phyloP scores from a whole-genome alignment of 2,113 vertebrate genomes.

The Xenus cinereus region DNA sequence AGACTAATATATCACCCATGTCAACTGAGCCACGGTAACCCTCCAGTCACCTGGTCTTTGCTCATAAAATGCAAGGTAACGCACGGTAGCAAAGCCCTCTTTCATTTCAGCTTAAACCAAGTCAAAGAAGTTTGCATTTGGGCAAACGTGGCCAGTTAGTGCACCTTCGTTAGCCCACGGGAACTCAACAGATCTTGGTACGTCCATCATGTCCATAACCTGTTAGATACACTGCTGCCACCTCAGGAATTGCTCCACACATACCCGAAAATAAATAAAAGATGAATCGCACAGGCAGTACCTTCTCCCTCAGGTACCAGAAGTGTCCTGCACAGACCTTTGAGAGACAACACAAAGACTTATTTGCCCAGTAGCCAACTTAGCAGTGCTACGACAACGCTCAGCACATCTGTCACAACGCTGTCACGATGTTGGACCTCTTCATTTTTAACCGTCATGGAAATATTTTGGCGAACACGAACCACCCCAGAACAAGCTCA shows the following conservation, averaged over 20 bases:
- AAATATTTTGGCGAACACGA: neutral
- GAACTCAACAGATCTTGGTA: neutral
- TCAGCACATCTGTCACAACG: fast-evolving
- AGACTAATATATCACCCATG: too few species aligned
- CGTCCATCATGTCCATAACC: fast-evolving
- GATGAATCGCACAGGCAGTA: fast-evolving
- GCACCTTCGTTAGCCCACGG: too few species aligned
- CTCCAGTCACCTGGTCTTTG: neutral
- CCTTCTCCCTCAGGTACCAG: neutral
- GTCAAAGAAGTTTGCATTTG: neutral
- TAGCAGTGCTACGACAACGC: neutral
- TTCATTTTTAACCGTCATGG: neutral
- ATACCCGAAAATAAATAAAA: fast-evolving
- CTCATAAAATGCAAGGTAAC: neutral
- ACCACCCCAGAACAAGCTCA: neutral
- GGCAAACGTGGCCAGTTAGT: neutral
- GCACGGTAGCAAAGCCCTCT: neutral
- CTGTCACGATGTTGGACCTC: neutral
- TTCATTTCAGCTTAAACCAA: neutral
- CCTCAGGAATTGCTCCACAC: neutral
- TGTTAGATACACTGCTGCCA: too few species aligned
- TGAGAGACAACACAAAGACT: neutral
- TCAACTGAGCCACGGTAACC: neutral
- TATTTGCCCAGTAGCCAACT: neutral
- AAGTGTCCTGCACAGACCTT: neutral